Percentiles rank a stretch among this genome's conserved stretches.
These are phyloP conservation scores for Macrocentrus cingulum DNA, from an alignment of 1,140 invertebrate genomes.

Conservation along the genomic window DNA sequence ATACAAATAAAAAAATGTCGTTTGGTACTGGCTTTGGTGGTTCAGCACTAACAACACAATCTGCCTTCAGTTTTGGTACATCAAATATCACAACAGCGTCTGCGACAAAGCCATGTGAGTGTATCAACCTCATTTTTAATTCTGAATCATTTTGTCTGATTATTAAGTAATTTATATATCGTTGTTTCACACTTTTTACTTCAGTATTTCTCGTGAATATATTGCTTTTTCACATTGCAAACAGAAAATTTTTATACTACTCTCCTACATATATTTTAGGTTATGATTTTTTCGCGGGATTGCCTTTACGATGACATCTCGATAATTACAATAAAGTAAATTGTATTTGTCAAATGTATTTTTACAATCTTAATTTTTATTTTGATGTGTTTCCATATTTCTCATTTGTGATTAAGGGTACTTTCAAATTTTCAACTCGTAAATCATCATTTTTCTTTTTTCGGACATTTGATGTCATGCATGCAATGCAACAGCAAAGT, in stretches of 20 bases:
- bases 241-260: no score
- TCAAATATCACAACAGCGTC: constrained; percentile 42
- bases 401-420: background rate
- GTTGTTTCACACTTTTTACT: background rate
- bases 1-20: constrained; percentile 42
- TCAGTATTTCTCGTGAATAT: no score
- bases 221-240: no score
- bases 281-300: no score
- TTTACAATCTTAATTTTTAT: background rate
- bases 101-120: constrained; percentile 49
- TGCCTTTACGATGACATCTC: no score
- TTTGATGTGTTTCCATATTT: background rate
- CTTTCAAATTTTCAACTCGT: background rate
- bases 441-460: background rate
- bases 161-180: background rate
- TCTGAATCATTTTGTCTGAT: constrained; percentile 28
- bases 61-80: constrained; percentile 47
- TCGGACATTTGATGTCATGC: background rate
- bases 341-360: background rate
- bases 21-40: constrained; percentile 49
- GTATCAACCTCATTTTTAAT: constrained; percentile 28
- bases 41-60: constrained; percentile 38
- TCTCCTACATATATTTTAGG: no score
- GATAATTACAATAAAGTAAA: no score
- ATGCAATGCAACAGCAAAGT: constrained; percentile 17